A percentile compares a stretch with the other conserved stretches of the same genome.
These are phyloP conservation scores for Xylocopa sonorina DNA, from an alignment of 1,140 invertebrate species.

Conservation along the genomic window DNA sequence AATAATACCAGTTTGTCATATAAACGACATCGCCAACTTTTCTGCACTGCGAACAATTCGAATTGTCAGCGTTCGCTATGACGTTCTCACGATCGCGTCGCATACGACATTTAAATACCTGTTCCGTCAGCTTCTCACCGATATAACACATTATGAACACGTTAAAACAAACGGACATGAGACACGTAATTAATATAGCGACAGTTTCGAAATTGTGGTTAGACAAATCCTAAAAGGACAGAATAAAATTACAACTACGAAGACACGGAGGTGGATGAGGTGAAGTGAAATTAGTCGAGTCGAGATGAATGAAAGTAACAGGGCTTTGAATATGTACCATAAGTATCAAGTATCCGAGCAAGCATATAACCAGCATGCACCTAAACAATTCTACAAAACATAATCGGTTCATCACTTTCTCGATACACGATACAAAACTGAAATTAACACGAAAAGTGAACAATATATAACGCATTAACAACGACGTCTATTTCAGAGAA, in stretches of 20 bases:
- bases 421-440: conserved; percentile 63
- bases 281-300: too few species aligned
- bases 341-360: conserved; percentile 70
- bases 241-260: too few species aligned
- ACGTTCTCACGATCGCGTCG: too few species aligned
- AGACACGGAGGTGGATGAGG: too few species aligned
- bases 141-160: conserved; percentile 71
- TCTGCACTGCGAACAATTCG: conserved; percentile 56
- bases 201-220: too few species aligned
- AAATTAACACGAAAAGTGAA: neutral
- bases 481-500: too few species aligned
- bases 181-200: too few species aligned
- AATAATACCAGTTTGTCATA: conserved; percentile 66
- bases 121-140: conserved; percentile 61
- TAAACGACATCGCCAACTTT: conserved; percentile 62
- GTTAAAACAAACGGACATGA: conserved; percentile 58
- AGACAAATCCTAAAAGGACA: too few species aligned
- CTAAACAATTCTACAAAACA: conserved; percentile 64
- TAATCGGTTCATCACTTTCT: conserved; percentile 56
- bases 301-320: neutral
- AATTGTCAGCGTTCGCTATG: too few species aligned
- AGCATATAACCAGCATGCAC: conserved; percentile 63
- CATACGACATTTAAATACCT: conserved; percentile 66
- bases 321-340: conserved; percentile 47
- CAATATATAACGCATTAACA: neutral